phyloP scores from a whole-genome alignment of 2,888 invertebrate species.

The Chrysina gloriosa region DNA sequence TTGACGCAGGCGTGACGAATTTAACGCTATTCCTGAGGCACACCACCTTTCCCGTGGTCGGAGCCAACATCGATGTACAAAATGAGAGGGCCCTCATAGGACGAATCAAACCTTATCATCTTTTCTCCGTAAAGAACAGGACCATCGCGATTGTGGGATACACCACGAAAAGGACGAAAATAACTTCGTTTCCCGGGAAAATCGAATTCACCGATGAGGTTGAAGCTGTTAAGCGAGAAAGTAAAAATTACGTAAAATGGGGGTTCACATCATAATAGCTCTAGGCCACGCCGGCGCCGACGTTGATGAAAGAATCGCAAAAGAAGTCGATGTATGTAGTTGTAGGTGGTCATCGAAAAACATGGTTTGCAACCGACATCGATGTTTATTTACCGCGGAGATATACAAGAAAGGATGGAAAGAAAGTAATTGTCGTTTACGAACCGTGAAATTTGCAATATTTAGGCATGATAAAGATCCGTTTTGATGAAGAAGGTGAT shows the following conservation, averaged over 20 bases:
- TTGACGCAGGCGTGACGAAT: slow-evolving; percentile 83
- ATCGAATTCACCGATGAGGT: slow-evolving; percentile 33
- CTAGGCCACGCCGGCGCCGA: slow-evolving; percentile 89
- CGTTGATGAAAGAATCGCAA: slow-evolving; percentile 81
- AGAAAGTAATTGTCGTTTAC: slow-evolving; percentile 78
- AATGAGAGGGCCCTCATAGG: not conserved
- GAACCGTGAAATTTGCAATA: slow-evolving; percentile 93
- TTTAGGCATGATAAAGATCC: slow-evolving; percentile 78
- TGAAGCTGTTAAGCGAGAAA: slow-evolving; percentile 16
- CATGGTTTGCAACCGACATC: slow-evolving; percentile 57
- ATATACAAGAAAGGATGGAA: not conserved
- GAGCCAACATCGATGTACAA: not conserved
- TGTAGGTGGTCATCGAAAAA: slow-evolving; percentile 92
- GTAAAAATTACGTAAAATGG: slow-evolving; percentile 64
- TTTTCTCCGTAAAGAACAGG: slow-evolving; percentile 67
- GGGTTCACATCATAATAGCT: slow-evolving; percentile 85
- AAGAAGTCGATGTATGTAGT: slow-evolving; percentile 84
- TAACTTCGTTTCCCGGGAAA: not conserved
- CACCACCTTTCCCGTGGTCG: not conserved
- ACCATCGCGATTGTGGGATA: slow-evolving; percentile 76
- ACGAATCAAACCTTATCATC: slow-evolving; percentile 3
- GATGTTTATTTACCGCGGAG: not conserved
- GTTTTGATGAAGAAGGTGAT: slow-evolving; percentile 80
- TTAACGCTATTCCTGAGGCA: slow-evolving; percentile 74
- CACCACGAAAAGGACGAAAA: slow-evolving; percentile 68